Conservation (phyloP, 2,113 vertebrate genomes). For the Phaethon lepturus region DNA sequence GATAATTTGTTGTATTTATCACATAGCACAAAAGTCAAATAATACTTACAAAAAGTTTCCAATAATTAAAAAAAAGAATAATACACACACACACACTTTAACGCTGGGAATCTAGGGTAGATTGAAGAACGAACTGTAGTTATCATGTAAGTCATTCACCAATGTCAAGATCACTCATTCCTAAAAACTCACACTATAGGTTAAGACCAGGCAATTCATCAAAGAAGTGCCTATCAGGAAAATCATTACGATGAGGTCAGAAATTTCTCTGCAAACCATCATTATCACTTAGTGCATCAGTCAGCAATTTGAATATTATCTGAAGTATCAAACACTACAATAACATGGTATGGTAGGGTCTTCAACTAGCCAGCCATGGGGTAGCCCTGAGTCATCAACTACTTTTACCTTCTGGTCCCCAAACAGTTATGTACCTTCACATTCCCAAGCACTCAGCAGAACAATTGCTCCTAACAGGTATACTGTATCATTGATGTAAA, state of each 20-base stretch:
- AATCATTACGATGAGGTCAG: not conserved
- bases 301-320: not conserved
- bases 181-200: not conserved
- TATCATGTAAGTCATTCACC: not conserved
- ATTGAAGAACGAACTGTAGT: not conserved
- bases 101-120: not conserved
- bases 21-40: not conserved
- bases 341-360: not conserved
- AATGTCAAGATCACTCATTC: not conserved
- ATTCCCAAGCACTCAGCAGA: not conserved
- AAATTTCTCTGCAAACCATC: conserved; percentile 15
- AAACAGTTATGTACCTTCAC: not conserved
- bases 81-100: not conserved
- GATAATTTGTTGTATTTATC: not conserved
- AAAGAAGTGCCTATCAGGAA: conserved; percentile 4
- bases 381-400: not conserved
- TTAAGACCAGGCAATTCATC: conserved; percentile 25
- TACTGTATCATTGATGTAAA: not conserved
- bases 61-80: not conserved
- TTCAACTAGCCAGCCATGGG: not conserved
- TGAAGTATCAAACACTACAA: not conserved
- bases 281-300: conserved; percentile 1
- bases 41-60: not conserved
- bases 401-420: not conserved
- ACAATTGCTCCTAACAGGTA: not conserved